A percentile compares a stretch with the other conserved stretches of the same genome.
Evolutionary conservation across 1,140 invertebrate species (phyloP).

Genomic region (Ceratitis capitata): DNA sequence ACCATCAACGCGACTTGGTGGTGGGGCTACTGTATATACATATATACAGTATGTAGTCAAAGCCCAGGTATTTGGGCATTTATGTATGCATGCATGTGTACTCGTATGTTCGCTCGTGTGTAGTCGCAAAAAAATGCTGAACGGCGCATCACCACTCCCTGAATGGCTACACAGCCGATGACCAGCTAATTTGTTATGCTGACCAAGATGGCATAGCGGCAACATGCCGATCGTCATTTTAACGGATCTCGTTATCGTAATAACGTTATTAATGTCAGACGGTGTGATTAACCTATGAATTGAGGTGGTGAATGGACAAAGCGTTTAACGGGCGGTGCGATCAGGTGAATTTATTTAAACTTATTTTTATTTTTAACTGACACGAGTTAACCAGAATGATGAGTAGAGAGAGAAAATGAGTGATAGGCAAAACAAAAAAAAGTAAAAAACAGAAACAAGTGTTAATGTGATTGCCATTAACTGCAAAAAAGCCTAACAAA

Average conservation of each 20-base stretch:
- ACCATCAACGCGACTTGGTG: too few relatives aligned
- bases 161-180: not conserved
- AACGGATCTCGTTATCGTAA: constrained; percentile 32
- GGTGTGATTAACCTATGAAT: constrained; percentile 14
- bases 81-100: not conserved
- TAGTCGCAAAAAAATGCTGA: not conserved
- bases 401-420: not conserved
- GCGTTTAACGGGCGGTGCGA: not conserved
- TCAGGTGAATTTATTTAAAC: not conserved
- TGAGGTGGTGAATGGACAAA: not conserved
- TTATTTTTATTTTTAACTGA: not conserved
- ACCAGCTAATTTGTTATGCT: constrained; percentile 1
- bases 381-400: not conserved
- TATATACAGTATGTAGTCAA: not conserved
- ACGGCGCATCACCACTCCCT: not conserved
- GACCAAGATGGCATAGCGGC: constrained; percentile 20
- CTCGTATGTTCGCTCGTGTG: not conserved
- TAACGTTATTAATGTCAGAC: constrained; percentile 19
- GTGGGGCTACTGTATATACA: not conserved
- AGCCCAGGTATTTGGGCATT: not conserved
- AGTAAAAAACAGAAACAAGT: too few relatives aligned
- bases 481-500: not conserved
- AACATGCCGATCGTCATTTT: constrained; percentile 30
- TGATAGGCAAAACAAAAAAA: too few relatives aligned
- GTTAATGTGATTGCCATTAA: not conserved